phyloP scores from a whole-genome alignment of 2,888 invertebrate genomes.

The Dolichopus griseipennis region DNA sequence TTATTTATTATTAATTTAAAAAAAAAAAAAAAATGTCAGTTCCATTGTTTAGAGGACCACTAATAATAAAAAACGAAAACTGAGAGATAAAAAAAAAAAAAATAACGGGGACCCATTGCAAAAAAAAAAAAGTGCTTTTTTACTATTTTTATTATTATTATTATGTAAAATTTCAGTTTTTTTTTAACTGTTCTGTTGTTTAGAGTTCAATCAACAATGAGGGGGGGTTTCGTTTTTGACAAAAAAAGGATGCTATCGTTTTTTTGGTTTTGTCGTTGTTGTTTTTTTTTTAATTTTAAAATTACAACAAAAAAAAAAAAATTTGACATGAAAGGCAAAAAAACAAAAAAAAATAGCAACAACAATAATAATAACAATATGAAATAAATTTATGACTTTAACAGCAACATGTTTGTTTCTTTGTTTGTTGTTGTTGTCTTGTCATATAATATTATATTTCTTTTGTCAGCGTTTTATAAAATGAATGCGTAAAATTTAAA shows the following conservation, averaged over 20 bases:
- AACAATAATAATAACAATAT: too few species aligned
- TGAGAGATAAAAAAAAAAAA: too few species aligned
- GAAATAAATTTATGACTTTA: background rate
- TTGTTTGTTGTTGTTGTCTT: background rate
- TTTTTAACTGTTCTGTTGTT: background rate
- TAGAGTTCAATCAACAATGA: background rate
- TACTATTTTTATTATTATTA: background rate
- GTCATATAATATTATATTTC: background rate
- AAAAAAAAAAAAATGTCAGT: too few species aligned
- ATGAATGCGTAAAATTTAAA: background rate
- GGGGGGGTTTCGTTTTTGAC: background rate
- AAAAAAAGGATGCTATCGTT: background rate
- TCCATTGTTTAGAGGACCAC: too few species aligned
- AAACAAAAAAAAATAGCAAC: too few species aligned
- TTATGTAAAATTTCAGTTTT: background rate
- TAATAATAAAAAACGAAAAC: too few species aligned
- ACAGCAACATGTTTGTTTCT: background rate
- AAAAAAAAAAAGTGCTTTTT: background rate
- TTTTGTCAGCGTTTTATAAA: conserved; percentile 2
- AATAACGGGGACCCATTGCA: background rate
- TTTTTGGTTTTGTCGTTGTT: background rate
- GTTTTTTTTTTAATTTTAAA: background rate
- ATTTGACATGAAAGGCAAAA: too few species aligned
- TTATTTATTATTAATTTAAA: too few species aligned
- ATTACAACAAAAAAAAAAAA: background rate